A percentile compares a stretch with the other conserved stretches of the same genome.
Evolutionary conservation across 2,113 vertebrate species (phyloP).

Genomic region (Climacteris rufus): DNA sequence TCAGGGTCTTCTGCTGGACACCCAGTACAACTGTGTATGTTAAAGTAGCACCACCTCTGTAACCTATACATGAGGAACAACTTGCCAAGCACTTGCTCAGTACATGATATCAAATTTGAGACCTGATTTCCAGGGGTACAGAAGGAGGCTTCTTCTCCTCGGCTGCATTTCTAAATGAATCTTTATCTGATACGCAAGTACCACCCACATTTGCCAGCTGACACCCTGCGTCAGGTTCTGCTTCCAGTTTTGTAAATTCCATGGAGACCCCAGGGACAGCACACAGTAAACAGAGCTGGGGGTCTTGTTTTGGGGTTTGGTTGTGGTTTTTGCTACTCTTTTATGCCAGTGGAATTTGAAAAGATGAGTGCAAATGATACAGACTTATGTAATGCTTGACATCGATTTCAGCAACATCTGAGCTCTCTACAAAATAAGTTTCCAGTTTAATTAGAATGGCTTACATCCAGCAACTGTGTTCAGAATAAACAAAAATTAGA

Average conservation of each 20-base stretch:
- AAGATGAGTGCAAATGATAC: conserved; percentile 4
- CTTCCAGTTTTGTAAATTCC: not conserved
- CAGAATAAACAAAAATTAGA: conserved; percentile 63
- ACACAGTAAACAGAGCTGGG: not conserved
- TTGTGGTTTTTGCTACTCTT: not conserved
- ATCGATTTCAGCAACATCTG: conserved; percentile 57
- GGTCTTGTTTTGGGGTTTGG: not conserved
- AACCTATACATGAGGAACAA: fast-evolving
- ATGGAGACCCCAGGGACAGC: not conserved
- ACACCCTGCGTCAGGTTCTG: not conserved
- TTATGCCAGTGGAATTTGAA: conserved; percentile 5
- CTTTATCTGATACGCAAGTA: not conserved
- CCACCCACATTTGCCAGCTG: conserved; percentile 29
- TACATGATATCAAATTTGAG: not conserved
- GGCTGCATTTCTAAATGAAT: not conserved
- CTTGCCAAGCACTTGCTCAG: not conserved
- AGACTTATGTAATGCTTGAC: conserved; percentile 23
- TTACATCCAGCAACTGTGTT: conserved; percentile 60
- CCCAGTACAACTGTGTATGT: fast-evolving
- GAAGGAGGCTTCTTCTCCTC: not conserved
- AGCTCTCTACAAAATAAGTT: conserved; percentile 47
- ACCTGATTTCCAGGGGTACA: not conserved
- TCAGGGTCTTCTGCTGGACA: not conserved
- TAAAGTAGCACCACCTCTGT: not conserved
- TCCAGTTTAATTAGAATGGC: conserved; percentile 68